Evolutionary conservation across 2,888 invertebrate species (phyloP).

Genomic region (Pollenia labialis): DNA sequence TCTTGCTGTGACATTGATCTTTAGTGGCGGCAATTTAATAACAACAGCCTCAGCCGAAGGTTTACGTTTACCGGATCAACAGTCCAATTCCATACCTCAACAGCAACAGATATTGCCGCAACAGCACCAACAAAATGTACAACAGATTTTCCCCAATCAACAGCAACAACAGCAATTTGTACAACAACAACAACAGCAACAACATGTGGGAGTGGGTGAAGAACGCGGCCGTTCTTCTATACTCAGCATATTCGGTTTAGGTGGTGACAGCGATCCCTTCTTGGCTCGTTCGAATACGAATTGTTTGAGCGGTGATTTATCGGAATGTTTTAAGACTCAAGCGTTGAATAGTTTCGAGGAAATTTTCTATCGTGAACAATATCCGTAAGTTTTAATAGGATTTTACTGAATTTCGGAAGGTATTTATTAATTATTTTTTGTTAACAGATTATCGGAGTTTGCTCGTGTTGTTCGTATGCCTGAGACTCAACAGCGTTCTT

Average conservation of each 20-base stretch:
- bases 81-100: slow-evolving; percentile 74
- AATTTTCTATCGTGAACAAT: slow-evolving; percentile 89
- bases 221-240: slow-evolving; percentile 87
- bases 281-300: slow-evolving; percentile 89
- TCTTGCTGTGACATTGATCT: slow-evolving; percentile 85
- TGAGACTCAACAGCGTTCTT: slow-evolving; percentile 88
- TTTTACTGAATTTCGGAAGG: not conserved
- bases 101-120: slow-evolving; percentile 73
- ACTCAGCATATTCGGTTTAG: slow-evolving; percentile 92
- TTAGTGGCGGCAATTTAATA: slow-evolving; percentile 75
- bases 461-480: slow-evolving; percentile 89
- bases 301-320: slow-evolving; percentile 91
- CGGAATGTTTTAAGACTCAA: slow-evolving; percentile 93
- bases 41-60: slow-evolving; percentile 85
- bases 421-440: no score
- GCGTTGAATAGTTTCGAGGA: slow-evolving; percentile 91
- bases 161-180: slow-evolving; percentile 75
- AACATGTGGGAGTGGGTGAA: slow-evolving; percentile 76
- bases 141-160: slow-evolving; percentile 63
- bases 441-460: slow-evolving; percentile 87
- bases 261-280: slow-evolving; percentile 92
- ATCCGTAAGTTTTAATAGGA: slow-evolving; percentile 80
- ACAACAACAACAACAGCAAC: slow-evolving; percentile 74
- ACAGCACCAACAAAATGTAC: slow-evolving; percentile 75
- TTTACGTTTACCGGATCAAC: slow-evolving; percentile 85